A percentile compares a stretch with the other conserved stretches of the same genome.
Evolutionary conservation across 1,140 invertebrate species (phyloP).

Genomic region (Subanguina moxae): DNA sequence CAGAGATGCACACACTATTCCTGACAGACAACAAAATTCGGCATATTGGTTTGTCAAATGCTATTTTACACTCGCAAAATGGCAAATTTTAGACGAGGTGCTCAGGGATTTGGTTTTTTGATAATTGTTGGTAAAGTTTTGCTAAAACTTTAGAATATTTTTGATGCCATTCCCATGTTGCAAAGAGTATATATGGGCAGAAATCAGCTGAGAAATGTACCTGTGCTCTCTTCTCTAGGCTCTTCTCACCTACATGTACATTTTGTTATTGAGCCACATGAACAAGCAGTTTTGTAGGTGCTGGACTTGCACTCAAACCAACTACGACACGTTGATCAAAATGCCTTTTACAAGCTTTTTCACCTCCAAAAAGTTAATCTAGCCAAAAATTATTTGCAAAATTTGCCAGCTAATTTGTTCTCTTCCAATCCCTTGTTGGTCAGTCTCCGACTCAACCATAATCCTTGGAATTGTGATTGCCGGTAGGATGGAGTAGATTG

Average conservation of each 20-base stretch:
- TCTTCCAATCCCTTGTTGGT: constrained; percentile 22
- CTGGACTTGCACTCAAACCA: constrained; percentile 41
- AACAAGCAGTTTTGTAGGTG: constrained; percentile 19
- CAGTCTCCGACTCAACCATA: constrained; percentile 29
- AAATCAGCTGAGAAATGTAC: constrained; percentile 39
- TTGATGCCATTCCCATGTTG: constrained; percentile 37
- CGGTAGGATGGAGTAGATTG: constrained; percentile 17
- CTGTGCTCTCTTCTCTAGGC: constrained; percentile 17
- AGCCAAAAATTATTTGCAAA: constrained; percentile 37
- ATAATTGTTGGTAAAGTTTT: background rate
- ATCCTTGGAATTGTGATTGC: constrained; percentile 50
- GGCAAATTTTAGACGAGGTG: background rate
- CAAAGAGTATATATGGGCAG: constrained; percentile 35
- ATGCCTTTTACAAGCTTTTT: constrained; percentile 31
- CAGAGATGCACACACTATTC: constrained; percentile 34
- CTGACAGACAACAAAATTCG: constrained; percentile 35
- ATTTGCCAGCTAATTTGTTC: constrained; percentile 33
- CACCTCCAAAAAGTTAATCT: constrained; percentile 34
- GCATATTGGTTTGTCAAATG: constrained; percentile 30
- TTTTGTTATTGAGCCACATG: too few species aligned
- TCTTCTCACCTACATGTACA: background rate
- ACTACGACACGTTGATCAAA: constrained; percentile 20
- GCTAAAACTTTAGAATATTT: constrained; percentile 40
- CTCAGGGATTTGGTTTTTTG: background rate
- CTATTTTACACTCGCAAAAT: background rate